phyloP scores from a whole-genome alignment of 2,113 vertebrate species.

The Oxyruncus cristatus region DNA sequence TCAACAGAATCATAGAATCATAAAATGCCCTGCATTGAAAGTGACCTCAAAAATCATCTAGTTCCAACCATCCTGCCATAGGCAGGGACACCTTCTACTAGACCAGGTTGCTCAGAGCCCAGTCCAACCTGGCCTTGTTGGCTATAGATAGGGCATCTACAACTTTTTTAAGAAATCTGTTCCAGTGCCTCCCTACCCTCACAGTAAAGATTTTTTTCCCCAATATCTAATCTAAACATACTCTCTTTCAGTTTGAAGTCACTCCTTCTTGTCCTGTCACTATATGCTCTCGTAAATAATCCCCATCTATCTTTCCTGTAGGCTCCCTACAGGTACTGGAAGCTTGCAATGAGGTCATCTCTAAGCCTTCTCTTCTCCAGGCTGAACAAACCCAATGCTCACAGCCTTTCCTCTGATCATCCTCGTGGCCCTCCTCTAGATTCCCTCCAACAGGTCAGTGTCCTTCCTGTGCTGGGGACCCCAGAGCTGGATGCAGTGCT shows the following conservation, averaged over 20 bases:
- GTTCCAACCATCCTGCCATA: background rate
- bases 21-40: background rate
- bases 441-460: background rate
- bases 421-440: background rate
- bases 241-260: background rate
- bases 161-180: background rate
- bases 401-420: background rate
- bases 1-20: background rate
- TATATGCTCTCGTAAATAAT: background rate
- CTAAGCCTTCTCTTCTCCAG: background rate
- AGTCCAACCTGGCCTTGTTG: background rate
- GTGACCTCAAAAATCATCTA: background rate
- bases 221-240: background rate
- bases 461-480: too few relatives aligned
- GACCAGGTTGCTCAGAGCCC: background rate
- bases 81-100: background rate
- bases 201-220: background rate
- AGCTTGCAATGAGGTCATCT: background rate
- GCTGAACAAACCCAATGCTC: background rate
- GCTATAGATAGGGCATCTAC: background rate
- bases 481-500: fast-evolving
- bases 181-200: background rate
- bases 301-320: background rate
- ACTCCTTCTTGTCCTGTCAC: background rate
- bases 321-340: background rate